Conservation (phyloP, 2,113 vertebrate species). For the mouse (Mus musculus) region GRCm39 chr3:32335001-32335500, state of each 20-base stretch:
- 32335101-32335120: not conserved
- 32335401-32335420: not conserved
- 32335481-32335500: not conserved
- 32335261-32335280: not conserved
- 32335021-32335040: not conserved
- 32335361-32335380: slow-evolving; percentile 44
- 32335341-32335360: not conserved
- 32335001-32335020: not conserved
- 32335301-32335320: slow-evolving; percentile 16
- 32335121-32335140: not conserved
- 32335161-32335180: not conserved
- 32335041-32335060: slow-evolving; percentile 3
- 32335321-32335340: slow-evolving; percentile 13
- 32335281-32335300: slow-evolving; percentile 27
- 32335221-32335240: not conserved
- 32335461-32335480: slow-evolving; percentile 38
- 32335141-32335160: not conserved
- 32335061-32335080: not conserved
- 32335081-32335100: not conserved
- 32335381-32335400: not conserved
- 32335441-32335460: slow-evolving; percentile 11
- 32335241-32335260: not conserved
- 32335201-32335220: not conserved
- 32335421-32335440: slow-evolving; percentile 25
- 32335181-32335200: not conserved